Percentiles rank a stretch among this genome's conserved stretches.
Conservation (phyloP, 2,113 vertebrate genomes). For the Leptobrachium leishanense region DNA sequence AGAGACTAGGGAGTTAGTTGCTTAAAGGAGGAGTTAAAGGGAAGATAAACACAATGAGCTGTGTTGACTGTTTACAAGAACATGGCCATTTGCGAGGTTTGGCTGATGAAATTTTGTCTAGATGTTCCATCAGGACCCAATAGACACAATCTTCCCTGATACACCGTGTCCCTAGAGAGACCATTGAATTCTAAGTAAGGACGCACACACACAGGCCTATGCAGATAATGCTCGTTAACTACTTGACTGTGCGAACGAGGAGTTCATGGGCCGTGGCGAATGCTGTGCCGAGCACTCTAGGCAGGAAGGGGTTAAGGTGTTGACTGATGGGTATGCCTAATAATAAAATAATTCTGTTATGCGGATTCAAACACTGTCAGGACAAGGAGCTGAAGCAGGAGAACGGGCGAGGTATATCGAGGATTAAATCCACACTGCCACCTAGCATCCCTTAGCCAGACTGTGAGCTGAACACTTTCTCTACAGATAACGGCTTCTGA, state of each 20-base stretch:
- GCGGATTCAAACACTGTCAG: conserved; percentile 14
- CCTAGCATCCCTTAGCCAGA: background rate
- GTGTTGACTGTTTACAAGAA: conserved; percentile 38
- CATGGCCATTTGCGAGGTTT: conserved; percentile 15
- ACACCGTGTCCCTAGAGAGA: background rate
- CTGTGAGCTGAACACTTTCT: background rate
- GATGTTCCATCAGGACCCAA: conserved; percentile 46
- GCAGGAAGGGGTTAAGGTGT: conserved; percentile 19
- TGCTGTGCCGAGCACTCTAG: background rate
- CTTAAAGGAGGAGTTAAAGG: background rate
- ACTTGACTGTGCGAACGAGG: background rate
- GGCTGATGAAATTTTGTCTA: conserved; percentile 42
- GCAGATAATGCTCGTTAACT: conserved; percentile 26
- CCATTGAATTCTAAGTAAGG: conserved; percentile 20
- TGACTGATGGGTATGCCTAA: background rate
- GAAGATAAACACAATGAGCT: background rate
- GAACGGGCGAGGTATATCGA: background rate
- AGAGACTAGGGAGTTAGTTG: background rate
- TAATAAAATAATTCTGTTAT: background rate
- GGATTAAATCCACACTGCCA: conserved; percentile 38
- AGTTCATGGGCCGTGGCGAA: too few species aligned
- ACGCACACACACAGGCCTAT: background rate
- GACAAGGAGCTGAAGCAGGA: conserved; percentile 5
- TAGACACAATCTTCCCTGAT: conserved; percentile 34
- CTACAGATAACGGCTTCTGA: too few species aligned